Conservation (phyloP, 2,797 vertebrate genomes). For the Danio choprae region DNA sequence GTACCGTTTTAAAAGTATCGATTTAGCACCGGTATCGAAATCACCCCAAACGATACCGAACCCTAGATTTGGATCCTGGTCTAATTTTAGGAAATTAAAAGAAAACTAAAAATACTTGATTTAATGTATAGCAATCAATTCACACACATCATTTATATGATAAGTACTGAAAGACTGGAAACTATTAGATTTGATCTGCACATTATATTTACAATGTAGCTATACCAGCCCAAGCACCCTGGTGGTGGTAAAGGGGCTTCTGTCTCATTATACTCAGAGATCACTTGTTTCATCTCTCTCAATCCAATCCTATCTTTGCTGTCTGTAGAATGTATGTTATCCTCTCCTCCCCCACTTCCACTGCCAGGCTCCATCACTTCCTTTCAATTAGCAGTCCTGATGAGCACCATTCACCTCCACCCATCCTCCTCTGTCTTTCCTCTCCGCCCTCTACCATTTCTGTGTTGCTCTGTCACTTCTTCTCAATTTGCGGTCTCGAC, state of each 20-base stretch:
- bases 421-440: slow-evolving; percentile 55
- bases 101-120: too few species aligned
- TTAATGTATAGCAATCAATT: neutral
- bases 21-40: too few species aligned
- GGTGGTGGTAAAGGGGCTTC: slow-evolving; percentile 13
- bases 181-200: neutral
- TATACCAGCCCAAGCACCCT: neutral
- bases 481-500: slow-evolving; percentile 79
- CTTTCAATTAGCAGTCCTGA: slow-evolving; percentile 82
- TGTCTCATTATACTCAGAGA: slow-evolving; percentile 36
- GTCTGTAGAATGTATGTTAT: slow-evolving; percentile 8
- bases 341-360: slow-evolving; percentile 4
- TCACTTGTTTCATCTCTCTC: slow-evolving; percentile 28
- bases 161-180: neutral
- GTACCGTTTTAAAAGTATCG: too few species aligned
- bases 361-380: slow-evolving; percentile 74
- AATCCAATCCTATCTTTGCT: slow-evolving; percentile 40
- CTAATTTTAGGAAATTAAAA: too few species aligned
- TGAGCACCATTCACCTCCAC: slow-evolving; percentile 74
- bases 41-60: too few species aligned
- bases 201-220: neutral
- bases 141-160: neutral
- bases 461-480: slow-evolving; percentile 79
- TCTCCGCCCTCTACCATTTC: slow-evolving; percentile 67
- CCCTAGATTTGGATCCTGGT: too few species aligned